Evolutionary conservation across 2,888 invertebrate species (phyloP), one percentile per base, ranked within the genome.

Genomic region (Choristoneura rosaceana): DNA sequence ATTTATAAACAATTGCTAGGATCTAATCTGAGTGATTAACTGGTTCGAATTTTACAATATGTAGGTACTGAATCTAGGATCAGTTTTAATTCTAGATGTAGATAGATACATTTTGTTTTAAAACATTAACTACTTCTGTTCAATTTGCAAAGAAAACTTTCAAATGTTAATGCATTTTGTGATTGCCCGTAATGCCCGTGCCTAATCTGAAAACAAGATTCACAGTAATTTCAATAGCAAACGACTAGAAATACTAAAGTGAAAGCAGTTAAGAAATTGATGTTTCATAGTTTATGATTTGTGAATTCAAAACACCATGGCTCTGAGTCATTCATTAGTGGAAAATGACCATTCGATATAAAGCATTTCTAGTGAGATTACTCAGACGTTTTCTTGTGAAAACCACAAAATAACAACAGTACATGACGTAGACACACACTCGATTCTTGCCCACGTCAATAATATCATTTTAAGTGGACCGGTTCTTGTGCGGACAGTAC

Each of bases 391-490:
- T 82, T 78, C 78, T 79, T 79, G 78, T 83, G 82, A 85, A 84
- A 82, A 80, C 80, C 80, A 74, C 77, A 77, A 76, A 63, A 70
- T 59, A 47, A 73, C 69, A 65, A 58, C 61, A 55, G 50, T 59
- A 61, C 60, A 65, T 69, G 65, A 74, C 66, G 69, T 69, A 70
- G 58, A 63, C 63, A 74, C 66, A 74, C 74, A 67, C 67, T 70
- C 66, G 74, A 75, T 78, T 81, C 81, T 80, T 79, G 81, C 82
- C 83, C 85, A 85, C 88, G 83, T 88, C 86, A 90, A 89, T 87
- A 89, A 87, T 90, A 90, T 89, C 80, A 87, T 87, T 90, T 86
- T 88, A 90, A 90, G 87, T 88, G 88, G 82, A 92, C 92, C 92
- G 92, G 92, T 92, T 91, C 82, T 80, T 75, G 75, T 74, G 80